Base-by-base conservation (phyloP, 2,113 vertebrate genomes). In the Phoenicopterus ruber region DNA sequence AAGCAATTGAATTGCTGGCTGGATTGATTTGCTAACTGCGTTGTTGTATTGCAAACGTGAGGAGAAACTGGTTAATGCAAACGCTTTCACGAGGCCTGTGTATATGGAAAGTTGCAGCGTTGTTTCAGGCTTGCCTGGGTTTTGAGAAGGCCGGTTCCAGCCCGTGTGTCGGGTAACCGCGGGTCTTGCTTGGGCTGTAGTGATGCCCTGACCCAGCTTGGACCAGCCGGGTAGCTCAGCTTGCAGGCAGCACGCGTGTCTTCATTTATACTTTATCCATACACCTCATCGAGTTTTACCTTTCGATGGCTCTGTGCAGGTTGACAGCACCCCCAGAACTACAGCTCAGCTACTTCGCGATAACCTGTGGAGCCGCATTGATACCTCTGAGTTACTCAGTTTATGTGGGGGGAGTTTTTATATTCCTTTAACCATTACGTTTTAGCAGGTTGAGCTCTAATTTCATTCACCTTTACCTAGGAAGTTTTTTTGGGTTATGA, bases 41-140 rank as follows among this genome's bases (percentile, higher is more conserved):
- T 83, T 61, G 31, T 63, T 54, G 5, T 50, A 20, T 36, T 59
- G 58, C 19, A 69, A 65, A 36, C 13, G 3, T 8, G 40, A 72
- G 38, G 32, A 36, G 29, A 71, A 55, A 7, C 1, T 9, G 14
- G 8, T 50, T 34, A 32, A 13, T 25, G 6, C n/a, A 22, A 70
- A 42, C 4, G 1, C 13, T 59, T 62, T 1, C 2, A 2, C 47
- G 50, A 47, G 34, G 34, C 26, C 36, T 36, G 3, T 12, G 4
- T 6, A 2, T 36, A 8, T 3, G 3, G n/a, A 20, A 69, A 13
- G 31, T 32, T 76, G 82, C 6, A 4, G 71, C 61, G 19, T 25
- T 29, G 7, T 63, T 57, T 31, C 31, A 32, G 34, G 11, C 61
- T 65, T 61, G 25, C 66, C 29, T 66, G 36, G 25, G 11, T 79